phyloP scores from a whole-genome alignment of 1,140 invertebrate species.

The Plectrocnemia conspersa region DNA sequence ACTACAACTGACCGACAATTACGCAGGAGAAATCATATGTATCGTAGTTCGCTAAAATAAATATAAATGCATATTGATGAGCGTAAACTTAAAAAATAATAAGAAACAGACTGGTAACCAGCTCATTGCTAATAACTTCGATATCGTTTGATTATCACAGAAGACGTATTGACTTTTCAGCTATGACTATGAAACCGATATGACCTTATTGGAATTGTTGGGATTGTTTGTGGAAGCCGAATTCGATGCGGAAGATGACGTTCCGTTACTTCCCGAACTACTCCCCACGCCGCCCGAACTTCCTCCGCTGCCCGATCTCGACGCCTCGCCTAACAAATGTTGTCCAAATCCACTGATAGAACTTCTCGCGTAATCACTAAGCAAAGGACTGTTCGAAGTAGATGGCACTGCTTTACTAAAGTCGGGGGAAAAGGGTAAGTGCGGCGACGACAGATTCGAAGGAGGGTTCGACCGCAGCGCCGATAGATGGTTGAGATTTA shows the following conservation, averaged over 20 bases:
- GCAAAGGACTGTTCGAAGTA: constrained; percentile 18
- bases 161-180: constrained; percentile 34
- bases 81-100: constrained; percentile 14
- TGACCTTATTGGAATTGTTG: constrained; percentile 41
- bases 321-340: constrained; percentile 41
- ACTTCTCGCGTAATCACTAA: constrained; percentile 18
- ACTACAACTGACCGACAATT: background rate
- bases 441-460: constrained; percentile 12
- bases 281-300: constrained; percentile 21
- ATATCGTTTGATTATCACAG: constrained; percentile 26
- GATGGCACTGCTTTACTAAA: constrained; percentile 25
- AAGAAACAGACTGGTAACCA: constrained; percentile 11
- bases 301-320: constrained; percentile 23
- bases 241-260: constrained; percentile 37
- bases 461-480: constrained; percentile 18
- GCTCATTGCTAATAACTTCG: constrained; percentile 9
- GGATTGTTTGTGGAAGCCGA: constrained; percentile 26
- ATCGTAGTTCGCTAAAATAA: background rate
- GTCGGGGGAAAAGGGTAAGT: constrained; percentile 25
- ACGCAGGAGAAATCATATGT: background rate
- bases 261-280: constrained; percentile 30
- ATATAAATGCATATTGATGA: constrained; percentile 15
- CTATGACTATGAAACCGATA: constrained; percentile 49
- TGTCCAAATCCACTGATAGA: constrained; percentile 23
- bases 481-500: constrained; percentile 24